Base-by-base conservation (phyloP, 2,797 vertebrate species). In the Thripadectes ignobilis region DNA sequence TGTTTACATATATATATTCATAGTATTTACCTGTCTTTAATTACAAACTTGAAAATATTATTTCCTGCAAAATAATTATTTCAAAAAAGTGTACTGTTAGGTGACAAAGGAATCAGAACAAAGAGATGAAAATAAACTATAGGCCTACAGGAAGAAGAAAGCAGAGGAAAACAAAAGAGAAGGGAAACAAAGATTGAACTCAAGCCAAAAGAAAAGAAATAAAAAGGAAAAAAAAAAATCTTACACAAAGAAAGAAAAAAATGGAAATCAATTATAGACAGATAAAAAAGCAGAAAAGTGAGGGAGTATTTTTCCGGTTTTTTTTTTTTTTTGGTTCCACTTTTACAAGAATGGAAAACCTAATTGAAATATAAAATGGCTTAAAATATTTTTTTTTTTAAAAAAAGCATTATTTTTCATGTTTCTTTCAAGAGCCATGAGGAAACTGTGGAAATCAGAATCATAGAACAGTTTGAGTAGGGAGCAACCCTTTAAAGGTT, bases 51-150 rank as follows among this genome's bases (percentile, higher is more conserved):
- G 38, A 86, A 85, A 83, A 65, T 67, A 81, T 94, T 75, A 77
- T 66, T 68, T 66, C 49, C 76, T 63, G 63, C 15, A 66, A 78
- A 96, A 91, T 68, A 88, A 81, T 88, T 89, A 78, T 95, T 90
- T 81, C 26, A 11, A 73, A 85, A 92, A 96, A 81, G 7, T 23
- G 3, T 80, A 20, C 65, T 77, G 82, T 91, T 88, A 76, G 54
- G 61, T 2, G 39, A 93, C 88, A 95, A 83, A 91, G 9, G 24
- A 45, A 30, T 16, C 14, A 81, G 48, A 77, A 76, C 45, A 86
- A 79, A 71, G 45, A 77, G 29, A 93, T 38, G 34, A 91, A 72
- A 76, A 91, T 65, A 87, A 94, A 85, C 34, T 27, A 4, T 55
- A 62, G 24, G 15, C 24, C 34, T 80, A 77, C 43, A 38, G 61